Evolutionary conservation across 2,797 vertebrate species (phyloP).

Genomic region (Brotula barbata): DNA sequence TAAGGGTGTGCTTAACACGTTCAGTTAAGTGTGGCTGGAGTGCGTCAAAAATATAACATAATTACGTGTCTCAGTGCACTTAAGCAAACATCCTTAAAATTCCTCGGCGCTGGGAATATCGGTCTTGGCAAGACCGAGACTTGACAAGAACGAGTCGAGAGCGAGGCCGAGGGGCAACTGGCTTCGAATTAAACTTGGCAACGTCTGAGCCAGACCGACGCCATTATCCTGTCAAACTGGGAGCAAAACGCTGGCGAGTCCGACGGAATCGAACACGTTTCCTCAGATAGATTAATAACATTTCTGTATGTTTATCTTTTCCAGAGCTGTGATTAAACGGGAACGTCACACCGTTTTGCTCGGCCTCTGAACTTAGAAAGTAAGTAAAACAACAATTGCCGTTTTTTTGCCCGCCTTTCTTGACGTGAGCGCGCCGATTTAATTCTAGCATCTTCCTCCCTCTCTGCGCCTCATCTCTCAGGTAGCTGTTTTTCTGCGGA

Average conservation of each 20-base stretch:
- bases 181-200: slow-evolving; percentile 39
- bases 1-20: slow-evolving; percentile 69
- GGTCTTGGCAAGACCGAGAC: slow-evolving; percentile 34
- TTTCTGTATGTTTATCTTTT: slow-evolving; percentile 1
- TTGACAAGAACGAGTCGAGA: slow-evolving; percentile 14
- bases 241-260: slow-evolving; percentile 10
- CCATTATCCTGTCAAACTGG: slow-evolving; percentile 10
- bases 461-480: slow-evolving; percentile 50
- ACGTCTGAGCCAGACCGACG: slow-evolving; percentile 1
- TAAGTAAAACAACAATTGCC: slow-evolving; percentile 32
- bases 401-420: slow-evolving; percentile 33
- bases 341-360: slow-evolving; percentile 11
- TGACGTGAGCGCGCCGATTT: slow-evolving; percentile 55
- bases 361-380: slow-evolving; percentile 22
- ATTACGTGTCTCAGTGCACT: slow-evolving; percentile 58
- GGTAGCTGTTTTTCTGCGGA: slow-evolving; percentile 65
- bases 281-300: too few species aligned
- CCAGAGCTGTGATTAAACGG: neutral
- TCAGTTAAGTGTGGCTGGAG: slow-evolving; percentile 69
- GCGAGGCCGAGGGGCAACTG: slow-evolving; percentile 30
- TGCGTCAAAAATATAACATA: slow-evolving; percentile 69
- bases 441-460: slow-evolving; percentile 45
- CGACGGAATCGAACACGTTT: neutral
- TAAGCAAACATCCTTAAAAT: slow-evolving; percentile 56
- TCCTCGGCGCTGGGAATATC: slow-evolving; percentile 30